Base-by-base conservation (phyloP, 2,888 invertebrate genomes). In the Drosophila heteroneura region DNA sequence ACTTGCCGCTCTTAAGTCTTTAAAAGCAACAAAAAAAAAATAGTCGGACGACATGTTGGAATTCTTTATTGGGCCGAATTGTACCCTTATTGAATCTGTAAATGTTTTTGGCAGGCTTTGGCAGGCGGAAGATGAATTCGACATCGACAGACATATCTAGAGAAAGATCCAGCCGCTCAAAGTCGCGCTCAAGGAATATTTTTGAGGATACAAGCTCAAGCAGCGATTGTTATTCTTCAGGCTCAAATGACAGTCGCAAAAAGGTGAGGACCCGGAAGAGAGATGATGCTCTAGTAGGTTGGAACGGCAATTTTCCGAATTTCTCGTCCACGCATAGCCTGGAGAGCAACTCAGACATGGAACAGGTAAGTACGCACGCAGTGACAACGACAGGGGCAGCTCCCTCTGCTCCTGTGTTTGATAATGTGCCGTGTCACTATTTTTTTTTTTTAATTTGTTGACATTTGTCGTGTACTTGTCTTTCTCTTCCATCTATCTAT, bases 331-430 rank as follows among this genome's bases (percentile, higher is more conserved):
- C 35, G n/a, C 2, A 41, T 22, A 73, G 65, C 9, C 37, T 71
- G n/a, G 81, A 81, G 16, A 74, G 77, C 47, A 66, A 56, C 47
- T 83, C 71, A 6, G 81, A 81, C 54, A 19, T 47, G 5, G 82
- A 81, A 6, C 41, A 70, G 70, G 82, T 83, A 64, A 80, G 74
- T 76, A 16, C 14, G n/a, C 26, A 30, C 22, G 5, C 41, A 41
- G n/a, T 10, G 22, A 58, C 14, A 58, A 53, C 19, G 26, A 68
- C 16, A 56, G 28, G 14, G 39, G n/a, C 49, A 30, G 14, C 32
- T 12, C n/a, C 37, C 51, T 12, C 14, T 51, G 47, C n/a, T 62
- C 7, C 19, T 53, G 30, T 47, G 12, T 19, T 44, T 44, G 22
- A 44, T 49, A 16, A 30, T 61, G 37, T 63, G 5, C 10, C 19